phyloP scores from a whole-genome alignment of 2,113 vertebrate species.

The Nothoprocta pentlandii region DNA sequence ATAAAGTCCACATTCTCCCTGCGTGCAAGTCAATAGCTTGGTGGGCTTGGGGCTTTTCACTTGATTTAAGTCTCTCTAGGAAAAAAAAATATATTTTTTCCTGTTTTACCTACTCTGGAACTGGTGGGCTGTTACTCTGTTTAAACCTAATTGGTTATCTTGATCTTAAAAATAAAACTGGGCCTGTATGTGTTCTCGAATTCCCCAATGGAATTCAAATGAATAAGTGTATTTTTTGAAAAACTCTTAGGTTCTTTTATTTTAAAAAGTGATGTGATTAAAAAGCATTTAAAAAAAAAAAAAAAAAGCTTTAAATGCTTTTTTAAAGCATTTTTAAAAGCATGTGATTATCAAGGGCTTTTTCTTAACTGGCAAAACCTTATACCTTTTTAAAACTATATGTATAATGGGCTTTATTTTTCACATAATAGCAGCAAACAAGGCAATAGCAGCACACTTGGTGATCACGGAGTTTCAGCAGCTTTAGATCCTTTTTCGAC shows the following conservation, averaged over 20 bases:
- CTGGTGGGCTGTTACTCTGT: conserved; percentile 13
- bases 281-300: too few species aligned
- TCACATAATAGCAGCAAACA: neutral
- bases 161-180: conserved; percentile 34
- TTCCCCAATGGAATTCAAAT: conserved; percentile 22
- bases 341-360: conserved; percentile 5
- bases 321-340: too few species aligned
- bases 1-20: conserved; percentile 26
- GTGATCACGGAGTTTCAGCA: neutral
- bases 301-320: too few species aligned
- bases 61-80: neutral
- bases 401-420: conserved; percentile 31
- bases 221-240: neutral
- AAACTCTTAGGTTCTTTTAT: conserved; percentile 5
- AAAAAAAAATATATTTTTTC: neutral
- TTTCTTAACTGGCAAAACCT: conserved; percentile 16
- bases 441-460: conserved; percentile 13
- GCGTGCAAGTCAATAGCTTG: neutral
- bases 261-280: neutral
- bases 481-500: neutral
- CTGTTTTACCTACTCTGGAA: neutral
- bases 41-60: neutral
- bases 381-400: conserved; percentile 25
- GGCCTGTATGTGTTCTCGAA: conserved; percentile 10
- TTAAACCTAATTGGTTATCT: conserved; percentile 20